phyloP scores from a whole-genome alignment of 2,888 invertebrate genomes.

The Thysanoteuthis rhombus region DNA sequence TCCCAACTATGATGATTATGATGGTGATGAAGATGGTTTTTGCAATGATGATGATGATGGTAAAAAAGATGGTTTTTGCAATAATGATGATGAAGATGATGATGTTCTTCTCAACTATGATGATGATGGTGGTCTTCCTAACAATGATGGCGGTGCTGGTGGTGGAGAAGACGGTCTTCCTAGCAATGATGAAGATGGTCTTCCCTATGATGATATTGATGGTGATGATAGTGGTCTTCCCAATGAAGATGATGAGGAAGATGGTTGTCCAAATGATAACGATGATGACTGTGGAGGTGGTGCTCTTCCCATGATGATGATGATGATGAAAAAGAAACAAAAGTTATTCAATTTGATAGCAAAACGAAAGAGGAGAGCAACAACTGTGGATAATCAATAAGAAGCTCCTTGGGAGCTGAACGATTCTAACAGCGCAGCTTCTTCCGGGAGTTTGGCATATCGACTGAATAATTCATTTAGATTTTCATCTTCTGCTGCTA shows the following conservation, averaged over 20 bases:
- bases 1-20: not conserved
- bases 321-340: not conserved
- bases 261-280: too few relatives aligned
- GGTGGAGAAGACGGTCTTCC: too few relatives aligned
- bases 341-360: slow-evolving; percentile 12
- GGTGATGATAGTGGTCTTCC: too few relatives aligned
- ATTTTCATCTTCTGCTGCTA: not conserved
- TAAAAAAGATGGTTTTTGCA: not conserved
- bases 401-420: not conserved
- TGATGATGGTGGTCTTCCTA: not conserved
- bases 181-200: too few relatives aligned
- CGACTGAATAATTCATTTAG: slow-evolving; percentile 12
- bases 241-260: too few relatives aligned
- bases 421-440: not conserved
- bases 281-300: too few relatives aligned
- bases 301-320: not conserved
- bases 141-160: not conserved
- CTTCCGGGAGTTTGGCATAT: slow-evolving; percentile 12
- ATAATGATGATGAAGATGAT: not conserved
- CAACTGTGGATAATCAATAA: not conserved
- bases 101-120: not conserved
- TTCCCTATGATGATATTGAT: too few relatives aligned
- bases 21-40: too few relatives aligned
- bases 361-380: not conserved
- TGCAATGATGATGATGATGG: not conserved